Base-by-base conservation (phyloP, 1,140 invertebrate genomes). In the Capitella teleta region DNA sequence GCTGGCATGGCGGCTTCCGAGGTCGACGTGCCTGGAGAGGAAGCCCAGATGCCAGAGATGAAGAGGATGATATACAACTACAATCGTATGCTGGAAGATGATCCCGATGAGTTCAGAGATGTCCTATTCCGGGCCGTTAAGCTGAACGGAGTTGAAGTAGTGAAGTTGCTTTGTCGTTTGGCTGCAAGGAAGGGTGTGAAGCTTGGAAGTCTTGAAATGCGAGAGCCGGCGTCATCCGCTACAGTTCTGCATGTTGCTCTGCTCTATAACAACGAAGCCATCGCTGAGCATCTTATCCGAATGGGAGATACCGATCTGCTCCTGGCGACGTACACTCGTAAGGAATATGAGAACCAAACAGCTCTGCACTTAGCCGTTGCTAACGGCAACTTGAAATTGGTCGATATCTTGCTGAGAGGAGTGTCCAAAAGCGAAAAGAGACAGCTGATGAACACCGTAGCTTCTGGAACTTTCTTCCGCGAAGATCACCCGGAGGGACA, bases 221-320 rank as follows among this genome's bases (percentile, higher is more conserved):
- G 43, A 14, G 43, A 45, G 43, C 8, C 25, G 43, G 43, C 23
- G 28, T 45, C 43, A 23, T 19, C n/a, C 16, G 43, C 43, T 25
- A 45, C 43, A 5, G 24, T 45, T 25, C 43, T 45, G 5, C 43
- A 45, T 23, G 43, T 45, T 5, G 43, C 43, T 19, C 43, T 45
- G n/a, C 43, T 45, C 19, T 45, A 26, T 25, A 26, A 45, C 25
- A 19, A 45, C 43, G 21, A n/a, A n/a, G n/a, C n/a, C n/a, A n/a
- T n/a, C n/a, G n/a, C n/a, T n/a, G n/a, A 40, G 16, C 23, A 18
- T 21, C 38, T 40, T 16, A 5, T 40, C 8, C 16, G n/a, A 5
- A 40, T 40, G 38, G 38, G 38, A 5, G 38, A 40, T 21, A 5
- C 16, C 38, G 38, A 40, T 5, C 38, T 40, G 38, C 16, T 40